These are phyloP conservation scores for Dendrocincla tyrannina DNA, from an alignment of 2,797 vertebrate species.

Conservation along the genomic window DNA sequence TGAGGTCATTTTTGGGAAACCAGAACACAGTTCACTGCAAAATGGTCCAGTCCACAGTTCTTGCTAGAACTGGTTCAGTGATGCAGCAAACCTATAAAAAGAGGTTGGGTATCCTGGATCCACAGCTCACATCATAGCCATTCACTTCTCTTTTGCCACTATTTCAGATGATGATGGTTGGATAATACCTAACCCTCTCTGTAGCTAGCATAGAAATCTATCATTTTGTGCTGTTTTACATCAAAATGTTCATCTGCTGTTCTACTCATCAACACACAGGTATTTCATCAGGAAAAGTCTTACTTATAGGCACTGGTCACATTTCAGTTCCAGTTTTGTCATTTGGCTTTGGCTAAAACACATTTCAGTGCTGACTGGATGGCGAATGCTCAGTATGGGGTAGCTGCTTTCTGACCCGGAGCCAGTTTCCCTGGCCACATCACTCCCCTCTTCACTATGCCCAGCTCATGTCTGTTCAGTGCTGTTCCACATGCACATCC, in stretches of 20 bases:
- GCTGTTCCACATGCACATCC: not conserved
- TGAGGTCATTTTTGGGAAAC: conserved; percentile 5
- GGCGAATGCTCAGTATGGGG: not conserved
- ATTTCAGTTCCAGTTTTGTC: not conserved
- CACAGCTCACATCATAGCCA: not conserved
- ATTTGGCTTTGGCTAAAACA: not conserved
- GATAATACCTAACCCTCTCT: not conserved
- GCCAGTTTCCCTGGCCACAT: not conserved
- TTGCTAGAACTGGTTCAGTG: not conserved
- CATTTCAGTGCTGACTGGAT: not conserved
- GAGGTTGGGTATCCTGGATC: not conserved
- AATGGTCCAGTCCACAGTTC: not conserved
- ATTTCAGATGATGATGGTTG: not conserved
- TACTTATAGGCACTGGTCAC: not conserved
- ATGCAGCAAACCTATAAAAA: not conserved
- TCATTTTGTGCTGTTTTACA: not conserved
- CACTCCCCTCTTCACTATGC: fast-evolving
- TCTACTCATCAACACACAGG: not conserved
- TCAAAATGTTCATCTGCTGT: not conserved
- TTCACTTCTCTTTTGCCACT: not conserved
- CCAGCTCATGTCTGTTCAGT: not conserved
- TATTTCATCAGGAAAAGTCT: not conserved
- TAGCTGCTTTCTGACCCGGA: not conserved
- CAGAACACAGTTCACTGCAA: not conserved
- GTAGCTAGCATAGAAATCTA: not conserved